Base-by-base conservation (phyloP, 2,113 vertebrate genomes). In the Sylvietta virens region DNA sequence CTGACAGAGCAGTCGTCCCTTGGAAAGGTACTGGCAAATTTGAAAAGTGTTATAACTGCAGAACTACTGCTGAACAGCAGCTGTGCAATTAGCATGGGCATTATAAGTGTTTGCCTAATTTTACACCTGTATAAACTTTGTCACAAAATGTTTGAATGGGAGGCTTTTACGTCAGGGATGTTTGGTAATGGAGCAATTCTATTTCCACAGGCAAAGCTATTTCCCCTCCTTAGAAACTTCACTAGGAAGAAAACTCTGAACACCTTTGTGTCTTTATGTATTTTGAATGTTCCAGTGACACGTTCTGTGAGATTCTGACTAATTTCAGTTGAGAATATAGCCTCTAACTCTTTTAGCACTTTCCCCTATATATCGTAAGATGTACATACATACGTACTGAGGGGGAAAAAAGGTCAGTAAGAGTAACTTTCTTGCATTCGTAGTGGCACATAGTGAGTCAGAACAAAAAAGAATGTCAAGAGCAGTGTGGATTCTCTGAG, bases 321-420 rank as follows among this genome's bases (percentile, higher is more conserved):
- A 35, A 26, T 64, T 70, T 87, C 8, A 9, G 9, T 26, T 44
- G 47, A 39, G 30, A 92, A 70, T 35, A 44, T 8, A 62, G 27
- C 13, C 73, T 62, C 51, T 82, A 64, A 40, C 31, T 61, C 9
- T 91, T 80, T 54, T 57, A 69, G 39, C 22, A 42, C 16, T 89
- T 92, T 73, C 0, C 5, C 23, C 26, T 3, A 0, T 67, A 9
- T 57, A 13, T 53, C 8, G 23, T 81, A 66, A 73, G 86, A 58
- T 47, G 39, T 3, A 22, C 11, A 6, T 6, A 27, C 8, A 37
- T 31, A 16, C 13, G 19, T 57, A 62, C 0, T 15, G 51, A n/a
- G 37, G 16, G 13, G 11, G 3, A 0, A 28, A 21, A n/a, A 53
- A 48, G n/a, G 15, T n/a, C 3, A 1, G 2, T 56, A 39, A 27